These are phyloP conservation scores for Neogobius melanostomus DNA, from an alignment of 2,113 vertebrate species.

Conservation along the genomic window DNA sequence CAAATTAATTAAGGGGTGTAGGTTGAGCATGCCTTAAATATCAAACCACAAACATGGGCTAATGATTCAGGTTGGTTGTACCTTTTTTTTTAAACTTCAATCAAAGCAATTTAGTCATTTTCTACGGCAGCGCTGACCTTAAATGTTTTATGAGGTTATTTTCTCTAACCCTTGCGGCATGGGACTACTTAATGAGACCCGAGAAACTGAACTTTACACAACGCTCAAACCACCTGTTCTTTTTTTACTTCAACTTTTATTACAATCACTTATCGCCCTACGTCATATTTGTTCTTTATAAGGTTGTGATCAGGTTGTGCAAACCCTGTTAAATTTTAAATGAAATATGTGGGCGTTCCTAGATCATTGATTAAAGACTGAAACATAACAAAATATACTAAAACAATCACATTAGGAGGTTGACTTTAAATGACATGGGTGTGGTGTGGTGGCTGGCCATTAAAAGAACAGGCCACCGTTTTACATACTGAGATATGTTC, in stretches of 20 bases:
- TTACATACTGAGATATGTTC: no score
- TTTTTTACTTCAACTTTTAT: neutral
- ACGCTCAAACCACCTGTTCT: neutral
- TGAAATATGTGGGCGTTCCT: no score
- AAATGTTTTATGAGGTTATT: slow-evolving; percentile 5
- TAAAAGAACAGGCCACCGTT: no score
- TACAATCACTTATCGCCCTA: neutral
- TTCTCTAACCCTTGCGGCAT: slow-evolving; percentile 1
- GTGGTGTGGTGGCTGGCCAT: no score
- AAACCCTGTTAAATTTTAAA: no score
- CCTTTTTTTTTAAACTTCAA: neutral
- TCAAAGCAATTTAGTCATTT: slow-evolving; percentile 3
- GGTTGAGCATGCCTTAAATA: neutral
- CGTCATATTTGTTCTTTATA: no score
- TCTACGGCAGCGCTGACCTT: neutral
- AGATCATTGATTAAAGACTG: no score
- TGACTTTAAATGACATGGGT: no score
- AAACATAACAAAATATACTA: no score
- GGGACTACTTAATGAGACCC: neutral
- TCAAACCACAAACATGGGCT: slow-evolving; percentile 1
- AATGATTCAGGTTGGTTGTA: neutral
- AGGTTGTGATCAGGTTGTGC: no score
- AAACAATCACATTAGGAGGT: no score
- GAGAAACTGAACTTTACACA: neutral
- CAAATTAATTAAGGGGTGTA: neutral